Conservation (phyloP, 2,888 invertebrate genomes). For the Xanthostigma xanthostigma region DNA sequence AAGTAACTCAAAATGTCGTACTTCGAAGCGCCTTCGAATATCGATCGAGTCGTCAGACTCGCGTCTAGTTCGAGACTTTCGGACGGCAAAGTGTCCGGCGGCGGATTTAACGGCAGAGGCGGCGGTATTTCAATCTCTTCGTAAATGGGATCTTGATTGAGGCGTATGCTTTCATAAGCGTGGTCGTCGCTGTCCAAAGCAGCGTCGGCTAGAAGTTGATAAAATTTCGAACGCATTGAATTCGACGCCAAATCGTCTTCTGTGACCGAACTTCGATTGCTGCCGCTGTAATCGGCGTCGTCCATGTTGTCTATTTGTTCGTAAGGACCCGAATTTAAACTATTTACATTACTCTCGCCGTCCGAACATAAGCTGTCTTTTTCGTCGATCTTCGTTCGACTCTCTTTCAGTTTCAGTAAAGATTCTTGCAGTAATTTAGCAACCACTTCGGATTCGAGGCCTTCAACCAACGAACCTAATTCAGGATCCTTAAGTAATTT, state of each 20-base stretch:
- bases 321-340: slow-evolving; percentile 55
- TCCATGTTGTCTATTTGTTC: slow-evolving; percentile 61
- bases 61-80: slow-evolving; percentile 54
- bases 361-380: slow-evolving; percentile 17
- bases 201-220: slow-evolving; percentile 56
- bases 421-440: slow-evolving; percentile 52
- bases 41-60: slow-evolving; percentile 50
- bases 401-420: slow-evolving; percentile 38
- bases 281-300: slow-evolving; percentile 53
- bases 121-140: slow-evolving; percentile 68
- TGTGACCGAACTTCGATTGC: slow-evolving; percentile 30
- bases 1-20: slow-evolving; percentile 81
- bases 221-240: slow-evolving; percentile 52
- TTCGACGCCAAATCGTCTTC: slow-evolving; percentile 43
- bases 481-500: slow-evolving; percentile 49
- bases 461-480: slow-evolving; percentile 44
- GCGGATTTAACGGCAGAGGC: slow-evolving; percentile 63
- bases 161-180: slow-evolving; percentile 55
- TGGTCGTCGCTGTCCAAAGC: slow-evolving; percentile 52
- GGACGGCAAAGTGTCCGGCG: slow-evolving; percentile 42
- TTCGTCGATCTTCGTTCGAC: slow-evolving; percentile 14
- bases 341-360: slow-evolving; percentile 35
- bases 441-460: slow-evolving; percentile 43
- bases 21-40: slow-evolving; percentile 71
- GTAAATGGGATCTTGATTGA: slow-evolving; percentile 59